These are phyloP conservation scores for Clarias fuscus DNA, from an alignment of 2,797 vertebrate species.

Conservation along the genomic window DNA sequence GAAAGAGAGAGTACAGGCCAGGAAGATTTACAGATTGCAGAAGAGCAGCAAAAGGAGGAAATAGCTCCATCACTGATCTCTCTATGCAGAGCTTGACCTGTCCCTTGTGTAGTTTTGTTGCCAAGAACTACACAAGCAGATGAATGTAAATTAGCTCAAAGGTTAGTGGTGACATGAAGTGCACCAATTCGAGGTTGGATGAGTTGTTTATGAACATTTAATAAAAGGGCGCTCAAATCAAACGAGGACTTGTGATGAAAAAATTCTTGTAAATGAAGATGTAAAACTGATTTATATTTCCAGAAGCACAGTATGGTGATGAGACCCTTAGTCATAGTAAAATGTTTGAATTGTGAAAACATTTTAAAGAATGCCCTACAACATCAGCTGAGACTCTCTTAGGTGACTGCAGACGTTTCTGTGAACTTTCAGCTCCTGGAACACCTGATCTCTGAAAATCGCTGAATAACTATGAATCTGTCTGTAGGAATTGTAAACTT, in stretches of 20 bases:
- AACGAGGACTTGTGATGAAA: too few species aligned
- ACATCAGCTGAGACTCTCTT: too few species aligned
- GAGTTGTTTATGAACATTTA: background rate
- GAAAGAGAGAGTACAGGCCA: conserved; percentile 70
- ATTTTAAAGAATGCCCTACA: background rate
- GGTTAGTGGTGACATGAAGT: background rate
- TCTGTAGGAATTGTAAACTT: too few species aligned
- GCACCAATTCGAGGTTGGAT: background rate
- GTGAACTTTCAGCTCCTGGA: too few species aligned
- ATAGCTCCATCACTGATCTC: conserved; percentile 57
- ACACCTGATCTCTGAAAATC: too few species aligned
- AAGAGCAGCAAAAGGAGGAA: conserved; percentile 64
- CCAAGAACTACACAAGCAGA: background rate
- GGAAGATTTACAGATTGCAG: conserved; percentile 71
- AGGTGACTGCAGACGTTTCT: too few species aligned
- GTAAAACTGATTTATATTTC: too few species aligned
- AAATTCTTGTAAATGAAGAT: too few species aligned
- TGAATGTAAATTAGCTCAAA: background rate
- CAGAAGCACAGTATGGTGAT: too few species aligned
- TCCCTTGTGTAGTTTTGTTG: conserved; percentile 9
- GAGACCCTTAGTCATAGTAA: too few species aligned
- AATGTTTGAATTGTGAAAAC: background rate
- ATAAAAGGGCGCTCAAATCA: too few species aligned
- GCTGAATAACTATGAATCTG: too few species aligned
- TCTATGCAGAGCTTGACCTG: background rate